Evolutionary conservation across 2,888 invertebrate species (phyloP).

Genomic region (Chloromyia formosa): DNA sequence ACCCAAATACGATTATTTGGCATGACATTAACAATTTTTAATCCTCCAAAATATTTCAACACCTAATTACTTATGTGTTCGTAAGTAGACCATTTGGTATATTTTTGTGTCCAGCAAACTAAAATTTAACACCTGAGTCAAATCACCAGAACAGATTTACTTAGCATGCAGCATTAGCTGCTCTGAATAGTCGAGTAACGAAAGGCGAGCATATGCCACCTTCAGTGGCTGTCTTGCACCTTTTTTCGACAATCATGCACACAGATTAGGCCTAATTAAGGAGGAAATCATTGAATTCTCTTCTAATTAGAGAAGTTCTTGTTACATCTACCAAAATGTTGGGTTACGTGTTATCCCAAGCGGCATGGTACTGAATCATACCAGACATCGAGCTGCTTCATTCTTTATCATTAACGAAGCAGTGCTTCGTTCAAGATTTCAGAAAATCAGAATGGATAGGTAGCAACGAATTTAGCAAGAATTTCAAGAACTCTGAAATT

Average conservation of each 20-base stretch:
- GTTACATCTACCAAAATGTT: slow-evolving; percentile 36
- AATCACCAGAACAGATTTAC: slow-evolving; percentile 13
- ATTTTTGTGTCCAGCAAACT: background rate
- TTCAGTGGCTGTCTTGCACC: slow-evolving; percentile 15
- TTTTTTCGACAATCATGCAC: slow-evolving; percentile 29
- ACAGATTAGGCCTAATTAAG: slow-evolving; percentile 37
- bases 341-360: slow-evolving; percentile 23
- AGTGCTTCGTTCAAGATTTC: slow-evolving; percentile 9
- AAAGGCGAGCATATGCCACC: slow-evolving; percentile 26
- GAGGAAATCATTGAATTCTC: slow-evolving; percentile 42
- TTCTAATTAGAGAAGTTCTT: slow-evolving; percentile 39
- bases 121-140: background rate
- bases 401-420: slow-evolving; percentile 13
- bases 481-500: slow-evolving; percentile 34
- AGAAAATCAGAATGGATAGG: slow-evolving; percentile 26
- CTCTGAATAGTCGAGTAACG: slow-evolving; percentile 18
- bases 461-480: slow-evolving; percentile 31
- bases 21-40: slow-evolving; percentile 17
- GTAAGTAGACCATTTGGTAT: background rate
- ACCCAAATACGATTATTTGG: slow-evolving; percentile 7
- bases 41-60: slow-evolving; percentile 3
- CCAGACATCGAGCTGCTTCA: background rate
- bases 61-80: slow-evolving; percentile 11
- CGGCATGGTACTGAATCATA: slow-evolving; percentile 9
- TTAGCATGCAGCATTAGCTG: background rate